phyloP scores from a whole-genome alignment of 2,797 vertebrate genomes.

The Trachops cirrhosus region DNA sequence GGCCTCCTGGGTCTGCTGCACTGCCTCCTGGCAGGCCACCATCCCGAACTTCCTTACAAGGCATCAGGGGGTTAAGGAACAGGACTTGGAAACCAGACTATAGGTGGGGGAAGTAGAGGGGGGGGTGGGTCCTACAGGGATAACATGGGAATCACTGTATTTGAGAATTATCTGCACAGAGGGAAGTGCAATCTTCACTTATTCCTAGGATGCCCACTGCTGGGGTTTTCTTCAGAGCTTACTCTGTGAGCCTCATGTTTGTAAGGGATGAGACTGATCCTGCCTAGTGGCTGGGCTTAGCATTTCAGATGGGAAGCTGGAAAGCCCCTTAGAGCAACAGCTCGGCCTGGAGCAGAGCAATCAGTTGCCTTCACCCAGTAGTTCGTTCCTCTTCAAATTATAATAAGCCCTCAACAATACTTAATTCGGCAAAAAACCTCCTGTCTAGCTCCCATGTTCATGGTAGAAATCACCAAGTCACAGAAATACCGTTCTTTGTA shows the following conservation, averaged over 20 bases:
- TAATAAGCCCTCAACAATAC: not conserved
- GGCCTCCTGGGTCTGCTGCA: not conserved
- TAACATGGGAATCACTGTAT: accelerated
- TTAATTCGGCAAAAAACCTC: not conserved
- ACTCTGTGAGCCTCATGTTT: not conserved
- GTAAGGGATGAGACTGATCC: not conserved
- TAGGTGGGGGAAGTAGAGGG: too few species aligned
- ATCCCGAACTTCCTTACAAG: not conserved
- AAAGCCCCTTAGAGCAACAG: not conserved
- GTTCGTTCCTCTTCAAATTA: not conserved
- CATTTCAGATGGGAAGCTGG: not conserved
- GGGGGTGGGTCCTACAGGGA: accelerated
- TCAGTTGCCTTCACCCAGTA: not conserved
- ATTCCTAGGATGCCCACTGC: not conserved
- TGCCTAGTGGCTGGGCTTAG: not conserved
- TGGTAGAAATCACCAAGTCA: not conserved
- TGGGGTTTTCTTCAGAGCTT: not conserved
- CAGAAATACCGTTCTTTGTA: not conserved
- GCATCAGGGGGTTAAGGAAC: not conserved
- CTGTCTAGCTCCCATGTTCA: not conserved
- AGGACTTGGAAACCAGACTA: not conserved
- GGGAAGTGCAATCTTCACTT: not conserved
- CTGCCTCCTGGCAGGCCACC: not conserved
- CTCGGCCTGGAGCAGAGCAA: not conserved
- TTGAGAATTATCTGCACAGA: not conserved